Evolutionary conservation across 2,113 vertebrate species (phyloP), one percentile per base, ranked within the genome.

Genomic region (Pollimyrus isidori): DNA sequence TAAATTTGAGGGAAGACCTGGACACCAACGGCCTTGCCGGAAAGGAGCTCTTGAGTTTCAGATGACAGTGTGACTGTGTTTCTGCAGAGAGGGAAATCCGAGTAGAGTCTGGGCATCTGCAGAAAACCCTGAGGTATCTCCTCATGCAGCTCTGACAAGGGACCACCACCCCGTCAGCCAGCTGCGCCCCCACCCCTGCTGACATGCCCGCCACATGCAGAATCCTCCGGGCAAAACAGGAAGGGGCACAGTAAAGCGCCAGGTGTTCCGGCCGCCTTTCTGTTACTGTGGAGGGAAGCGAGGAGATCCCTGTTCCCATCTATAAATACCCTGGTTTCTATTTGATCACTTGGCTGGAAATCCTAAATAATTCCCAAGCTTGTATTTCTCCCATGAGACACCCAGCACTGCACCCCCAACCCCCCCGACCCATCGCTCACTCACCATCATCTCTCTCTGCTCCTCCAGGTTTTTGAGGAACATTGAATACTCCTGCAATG

Each of bases 381-480:
- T 46, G 11, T 49, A 42, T 49, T 39, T 21, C 90, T 90, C 88
- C n/a, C 92, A 92, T 88, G 93, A 92, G 90, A 87, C 26, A 93
- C 89, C 87, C 80, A 89, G 89, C 82, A 65, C 82, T 26, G 56
- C 39, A 5, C 13, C 9, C n/a, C 62, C 17, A 19, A 53, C 52
- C 23, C 3, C 62, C 62, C n/a, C 62, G 3, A 10, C 3, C 62
- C 62, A 30, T 30, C n/a, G 3, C 49, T 35, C 23, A 94, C 97
- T 97, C 93, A 99, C 98, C 98, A 99, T 97, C 88, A 99, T 95
- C 93, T 99, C 98, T 93, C 98, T 97, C 95, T 99, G 98, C 30
- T 99, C 98, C 94, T 99, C 98, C 76, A 99, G 94, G 90, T 97
- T 98, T 94, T 94, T 97, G 91, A 99, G 94, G 89, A 99, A 99